Evolutionary conservation across 1,140 invertebrate species (phyloP).

Genomic region (Eufriesea mexicana): DNA sequence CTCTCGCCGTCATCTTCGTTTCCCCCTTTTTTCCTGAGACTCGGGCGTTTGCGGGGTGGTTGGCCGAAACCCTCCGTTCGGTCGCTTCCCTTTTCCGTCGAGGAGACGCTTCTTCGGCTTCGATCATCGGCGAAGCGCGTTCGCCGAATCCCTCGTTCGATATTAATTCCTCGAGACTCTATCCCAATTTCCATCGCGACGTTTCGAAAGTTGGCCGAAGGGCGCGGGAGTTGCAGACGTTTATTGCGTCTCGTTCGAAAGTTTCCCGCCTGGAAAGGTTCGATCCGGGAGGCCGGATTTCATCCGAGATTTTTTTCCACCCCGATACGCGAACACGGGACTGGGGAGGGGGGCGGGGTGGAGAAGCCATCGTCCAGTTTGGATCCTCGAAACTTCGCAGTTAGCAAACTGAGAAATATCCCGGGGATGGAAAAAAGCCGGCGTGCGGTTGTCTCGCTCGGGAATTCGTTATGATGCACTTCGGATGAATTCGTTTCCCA

Average conservation of each 20-base stretch:
- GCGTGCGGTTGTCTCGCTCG: constrained; percentile 35
- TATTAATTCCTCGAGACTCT: not conserved
- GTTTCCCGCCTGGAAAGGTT: constrained; percentile 20
- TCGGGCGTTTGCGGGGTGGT: too few relatives aligned
- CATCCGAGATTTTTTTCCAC: constrained; percentile 1
- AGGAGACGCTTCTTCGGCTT: not conserved
- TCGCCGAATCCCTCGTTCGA: not conserved
- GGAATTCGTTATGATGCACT: constrained; percentile 41
- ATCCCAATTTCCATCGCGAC: not conserved
- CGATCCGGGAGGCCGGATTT: constrained; percentile 5
- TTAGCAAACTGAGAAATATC: constrained; percentile 30
- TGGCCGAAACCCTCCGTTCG: not conserved
- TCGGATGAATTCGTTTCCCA: constrained; percentile 37
- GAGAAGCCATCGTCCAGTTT: not conserved
- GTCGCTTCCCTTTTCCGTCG: not conserved
- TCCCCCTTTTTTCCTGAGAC: too few relatives aligned
- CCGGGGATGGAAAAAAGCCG: not conserved
- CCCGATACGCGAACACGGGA: not conserved
- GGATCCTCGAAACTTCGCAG: constrained; percentile 17
- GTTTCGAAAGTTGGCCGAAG: not conserved
- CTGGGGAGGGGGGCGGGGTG: not conserved
- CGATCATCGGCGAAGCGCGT: too few relatives aligned
- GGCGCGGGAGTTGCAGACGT: not conserved
- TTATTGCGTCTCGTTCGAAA: constrained; percentile 1
- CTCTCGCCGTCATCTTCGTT: not conserved